Percentiles rank a stretch among this genome's conserved stretches.
Evolutionary conservation across 1,140 invertebrate species (phyloP).

Genomic region (Cydia amplana): DNA sequence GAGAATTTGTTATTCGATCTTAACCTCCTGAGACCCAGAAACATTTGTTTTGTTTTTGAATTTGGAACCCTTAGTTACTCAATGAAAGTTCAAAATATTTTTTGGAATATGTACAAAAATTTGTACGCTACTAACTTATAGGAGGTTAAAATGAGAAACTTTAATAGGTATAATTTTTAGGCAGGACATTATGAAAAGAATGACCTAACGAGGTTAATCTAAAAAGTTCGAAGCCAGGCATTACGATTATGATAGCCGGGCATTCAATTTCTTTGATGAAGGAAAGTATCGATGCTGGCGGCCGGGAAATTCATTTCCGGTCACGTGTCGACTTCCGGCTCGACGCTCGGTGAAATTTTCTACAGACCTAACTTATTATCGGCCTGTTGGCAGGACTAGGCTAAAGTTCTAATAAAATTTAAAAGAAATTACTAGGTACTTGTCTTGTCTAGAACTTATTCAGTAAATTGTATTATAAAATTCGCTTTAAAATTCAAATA

Average conservation of each 20-base stretch:
- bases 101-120: too few species aligned
- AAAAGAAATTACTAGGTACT: too few species aligned
- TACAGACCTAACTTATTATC: slow-evolving; percentile 27
- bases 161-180: not conserved
- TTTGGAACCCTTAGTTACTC: too few species aligned
- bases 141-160: too few species aligned
- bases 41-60: too few species aligned
- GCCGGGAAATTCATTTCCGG: slow-evolving; percentile 69
- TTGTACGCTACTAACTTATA: too few species aligned
- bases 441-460: too few species aligned
- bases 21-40: too few species aligned
- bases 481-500: too few species aligned
- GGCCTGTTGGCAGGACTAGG: not conserved
- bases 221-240: slow-evolving; percentile 20
- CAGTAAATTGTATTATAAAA: too few species aligned
- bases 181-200: not conserved
- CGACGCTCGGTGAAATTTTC: slow-evolving; percentile 1
- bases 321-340: slow-evolving; percentile 58
- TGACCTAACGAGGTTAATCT: slow-evolving; percentile 8
- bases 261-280: slow-evolving; percentile 51
- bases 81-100: too few species aligned
- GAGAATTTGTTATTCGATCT: too few species aligned
- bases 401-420: not conserved
- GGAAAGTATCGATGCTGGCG: slow-evolving; percentile 49
- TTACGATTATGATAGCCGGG: slow-evolving; percentile 17